Evolutionary conservation across 2,113 vertebrate species (phyloP).

Genomic region (Tachysurus fulvidraco): DNA sequence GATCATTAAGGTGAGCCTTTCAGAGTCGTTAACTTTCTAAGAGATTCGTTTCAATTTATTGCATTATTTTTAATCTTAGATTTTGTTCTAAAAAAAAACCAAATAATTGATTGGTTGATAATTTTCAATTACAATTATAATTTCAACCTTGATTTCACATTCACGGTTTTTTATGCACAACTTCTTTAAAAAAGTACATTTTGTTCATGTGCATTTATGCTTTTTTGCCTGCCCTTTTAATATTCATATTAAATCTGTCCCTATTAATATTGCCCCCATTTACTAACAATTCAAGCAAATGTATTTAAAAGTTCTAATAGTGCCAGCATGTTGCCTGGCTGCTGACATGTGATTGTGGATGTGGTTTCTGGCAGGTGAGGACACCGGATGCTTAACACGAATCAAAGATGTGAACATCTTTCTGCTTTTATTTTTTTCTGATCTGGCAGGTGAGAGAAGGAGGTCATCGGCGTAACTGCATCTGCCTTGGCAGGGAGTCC

Average conservation of each 20-base stretch:
- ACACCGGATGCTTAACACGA: background rate
- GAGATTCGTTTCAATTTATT: background rate
- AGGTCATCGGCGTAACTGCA: conserved; percentile 37
- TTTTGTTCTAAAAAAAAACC: background rate
- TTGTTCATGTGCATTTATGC: no score
- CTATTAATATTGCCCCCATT: background rate
- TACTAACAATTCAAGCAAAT: background rate
- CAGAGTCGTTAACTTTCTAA: background rate
- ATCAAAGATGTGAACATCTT: conserved; percentile 2
- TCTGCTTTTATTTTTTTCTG: background rate
- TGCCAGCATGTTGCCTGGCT: background rate
- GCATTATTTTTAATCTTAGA: background rate
- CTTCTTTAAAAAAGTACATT: no score
- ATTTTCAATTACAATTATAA: background rate
- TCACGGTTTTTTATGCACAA: no score
- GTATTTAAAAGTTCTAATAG: no score
- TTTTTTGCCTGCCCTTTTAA: no score
- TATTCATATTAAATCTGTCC: background rate
- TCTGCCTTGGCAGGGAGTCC: conserved; percentile 34
- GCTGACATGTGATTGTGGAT: background rate
- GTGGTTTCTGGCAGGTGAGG: background rate
- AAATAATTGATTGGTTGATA: background rate
- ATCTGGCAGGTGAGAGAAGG: conserved; percentile 19
- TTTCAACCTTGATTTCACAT: no score
- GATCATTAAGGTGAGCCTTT: background rate